phyloP scores from a whole-genome alignment of 2,888 invertebrate genomes.

The Amorpha juglandis region DNA sequence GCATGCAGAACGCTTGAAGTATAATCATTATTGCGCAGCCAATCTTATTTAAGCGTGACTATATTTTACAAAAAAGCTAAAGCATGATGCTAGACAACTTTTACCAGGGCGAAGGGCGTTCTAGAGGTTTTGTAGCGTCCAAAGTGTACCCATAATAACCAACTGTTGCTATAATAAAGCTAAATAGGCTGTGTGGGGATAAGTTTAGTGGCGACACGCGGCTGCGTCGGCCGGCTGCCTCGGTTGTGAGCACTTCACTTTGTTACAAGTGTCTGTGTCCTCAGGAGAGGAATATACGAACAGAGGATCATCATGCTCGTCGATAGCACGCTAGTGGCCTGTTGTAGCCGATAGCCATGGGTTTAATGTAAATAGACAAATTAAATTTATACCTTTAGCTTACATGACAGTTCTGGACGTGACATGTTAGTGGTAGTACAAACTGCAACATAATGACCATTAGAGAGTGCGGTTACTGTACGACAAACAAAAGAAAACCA shows the following conservation, averaged over 20 bases:
- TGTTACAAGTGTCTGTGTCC: slow-evolving; percentile 52
- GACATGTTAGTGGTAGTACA: slow-evolving; percentile 85
- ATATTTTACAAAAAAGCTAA: slow-evolving; percentile 84
- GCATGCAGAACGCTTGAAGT: slow-evolving; percentile 85
- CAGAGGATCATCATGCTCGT: slow-evolving; percentile 72
- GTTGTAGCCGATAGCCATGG: slow-evolving; percentile 53
- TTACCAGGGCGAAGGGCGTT: slow-evolving; percentile 82
- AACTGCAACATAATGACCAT: slow-evolving; percentile 85
- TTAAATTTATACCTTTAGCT: slow-evolving; percentile 83
- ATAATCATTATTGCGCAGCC: slow-evolving; percentile 85
- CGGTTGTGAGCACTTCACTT: slow-evolving; percentile 66
- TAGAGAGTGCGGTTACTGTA: slow-evolving; percentile 84
- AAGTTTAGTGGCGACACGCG: slow-evolving; percentile 63
- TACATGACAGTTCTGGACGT: slow-evolving; percentile 85
- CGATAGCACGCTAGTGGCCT: slow-evolving; percentile 36
- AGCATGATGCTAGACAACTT: slow-evolving; percentile 84
- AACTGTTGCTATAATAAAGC: slow-evolving; percentile 80
- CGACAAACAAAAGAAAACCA: slow-evolving; percentile 83
- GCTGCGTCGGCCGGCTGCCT: slow-evolving; percentile 49
- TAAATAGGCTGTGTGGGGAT: slow-evolving; percentile 78
- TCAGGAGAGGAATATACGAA: slow-evolving; percentile 55
- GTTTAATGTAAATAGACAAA: slow-evolving; percentile 81
- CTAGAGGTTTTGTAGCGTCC: slow-evolving; percentile 82
- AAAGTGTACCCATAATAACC: slow-evolving; percentile 82
- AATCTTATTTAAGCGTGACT: slow-evolving; percentile 84